A percentile compares a stretch with the other conserved stretches of the same genome.
Evolutionary conservation across 1,140 invertebrate species (phyloP).

Genomic region (Microvelia longipes): DNA sequence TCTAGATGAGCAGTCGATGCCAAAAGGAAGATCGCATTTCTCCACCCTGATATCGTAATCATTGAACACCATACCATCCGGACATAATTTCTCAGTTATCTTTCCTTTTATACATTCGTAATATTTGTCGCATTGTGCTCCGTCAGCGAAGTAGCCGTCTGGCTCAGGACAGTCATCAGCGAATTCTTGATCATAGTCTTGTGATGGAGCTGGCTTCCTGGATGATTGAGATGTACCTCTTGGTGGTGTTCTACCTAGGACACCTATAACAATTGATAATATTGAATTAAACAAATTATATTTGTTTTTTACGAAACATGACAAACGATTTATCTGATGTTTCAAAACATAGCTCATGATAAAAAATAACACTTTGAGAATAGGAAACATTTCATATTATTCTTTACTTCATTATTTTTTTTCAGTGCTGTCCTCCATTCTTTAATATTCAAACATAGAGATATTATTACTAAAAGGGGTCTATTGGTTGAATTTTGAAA

Average conservation of each 20-base stretch:
- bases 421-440: too few species aligned
- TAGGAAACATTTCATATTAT: too few species aligned
- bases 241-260: background rate
- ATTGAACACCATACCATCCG: conserved; percentile 84
- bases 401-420: too few species aligned
- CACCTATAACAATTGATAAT: too few species aligned
- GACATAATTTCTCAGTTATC: conserved; percentile 61
- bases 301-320: too few species aligned
- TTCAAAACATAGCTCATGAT: too few species aligned
- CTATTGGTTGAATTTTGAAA: too few species aligned
- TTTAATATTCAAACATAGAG: too few species aligned
- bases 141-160: conserved; percentile 70
- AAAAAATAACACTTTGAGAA: too few species aligned
- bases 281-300: too few species aligned
- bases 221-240: background rate
- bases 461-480: too few species aligned
- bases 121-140: conserved; percentile 79
- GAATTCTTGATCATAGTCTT: background rate
- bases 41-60: conserved; percentile 64
- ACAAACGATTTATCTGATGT: too few species aligned
- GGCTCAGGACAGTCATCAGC: conserved; percentile 57
- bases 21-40: conserved; percentile 75
- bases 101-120: conserved; percentile 57
- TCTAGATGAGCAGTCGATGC: conserved; percentile 62
- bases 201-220: background rate